These are phyloP conservation scores for Conus ventricosus DNA, from an alignment of 1,140 invertebrate genomes.

Conservation along the genomic window DNA sequence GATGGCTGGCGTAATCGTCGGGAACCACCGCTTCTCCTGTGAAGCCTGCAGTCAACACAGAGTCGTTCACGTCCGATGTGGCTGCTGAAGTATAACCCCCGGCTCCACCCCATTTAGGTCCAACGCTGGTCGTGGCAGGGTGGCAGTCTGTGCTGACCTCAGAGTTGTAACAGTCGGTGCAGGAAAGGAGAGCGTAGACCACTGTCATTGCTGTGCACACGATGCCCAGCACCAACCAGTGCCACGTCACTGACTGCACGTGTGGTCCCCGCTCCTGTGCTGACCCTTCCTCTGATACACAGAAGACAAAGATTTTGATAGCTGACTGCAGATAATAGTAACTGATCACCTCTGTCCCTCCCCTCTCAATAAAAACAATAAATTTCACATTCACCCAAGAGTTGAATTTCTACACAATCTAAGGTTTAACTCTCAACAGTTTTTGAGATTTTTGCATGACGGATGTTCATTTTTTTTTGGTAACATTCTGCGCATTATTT, in stretches of 20 bases:
- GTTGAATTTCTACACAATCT: too few species aligned
- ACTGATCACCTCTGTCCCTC: too few species aligned
- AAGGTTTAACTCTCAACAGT: too few species aligned
- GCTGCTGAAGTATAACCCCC: conserved; percentile 15
- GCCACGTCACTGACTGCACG: background rate
- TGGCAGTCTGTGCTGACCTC: conserved; percentile 45
- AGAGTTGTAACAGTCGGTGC: conserved; percentile 49
- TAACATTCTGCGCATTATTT: too few species aligned
- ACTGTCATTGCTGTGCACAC: background rate
- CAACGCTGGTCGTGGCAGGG: conserved; percentile 37
- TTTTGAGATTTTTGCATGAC: too few species aligned
- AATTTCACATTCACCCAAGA: too few species aligned
- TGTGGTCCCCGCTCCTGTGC: background rate
- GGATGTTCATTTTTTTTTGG: too few species aligned
- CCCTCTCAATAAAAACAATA: too few species aligned
- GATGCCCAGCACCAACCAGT: background rate
- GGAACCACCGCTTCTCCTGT: conserved; percentile 32
- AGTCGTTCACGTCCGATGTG: conserved; percentile 4
- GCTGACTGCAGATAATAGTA: too few species aligned
- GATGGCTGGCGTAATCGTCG: background rate
- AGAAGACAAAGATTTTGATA: background rate
- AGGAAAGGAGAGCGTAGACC: conserved; percentile 23
- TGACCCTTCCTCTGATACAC: background rate
- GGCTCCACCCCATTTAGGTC: conserved; percentile 37
- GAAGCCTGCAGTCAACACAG: conserved; percentile 19